phyloP scores from a whole-genome alignment of 2,888 invertebrate genomes.

The Xanthia togata region DNA sequence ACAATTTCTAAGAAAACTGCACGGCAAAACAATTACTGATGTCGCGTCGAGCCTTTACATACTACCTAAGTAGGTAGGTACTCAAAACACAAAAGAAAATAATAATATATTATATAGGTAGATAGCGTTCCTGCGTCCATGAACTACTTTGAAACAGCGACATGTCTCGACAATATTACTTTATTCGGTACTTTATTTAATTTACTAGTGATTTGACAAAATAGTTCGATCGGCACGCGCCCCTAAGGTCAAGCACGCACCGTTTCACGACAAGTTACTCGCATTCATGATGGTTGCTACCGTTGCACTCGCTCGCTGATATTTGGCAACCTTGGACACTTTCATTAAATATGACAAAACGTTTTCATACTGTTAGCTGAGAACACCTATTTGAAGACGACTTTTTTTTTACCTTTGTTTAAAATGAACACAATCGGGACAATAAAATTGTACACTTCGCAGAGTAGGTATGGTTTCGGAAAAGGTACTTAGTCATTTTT shows the following conservation, averaged over 20 bases:
- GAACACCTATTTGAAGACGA: slow-evolving; percentile 16
- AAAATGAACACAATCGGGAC: neutral
- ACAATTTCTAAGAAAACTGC: too few species aligned
- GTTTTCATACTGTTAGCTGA: slow-evolving; percentile 34
- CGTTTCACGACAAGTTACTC: slow-evolving; percentile 64
- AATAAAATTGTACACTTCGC: slow-evolving; percentile 12
- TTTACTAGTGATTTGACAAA: slow-evolving; percentile 57
- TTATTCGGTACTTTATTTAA: slow-evolving; percentile 56
- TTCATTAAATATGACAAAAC: slow-evolving; percentile 65
- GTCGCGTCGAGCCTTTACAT: too few species aligned
- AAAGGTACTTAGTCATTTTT: slow-evolving; percentile 9
- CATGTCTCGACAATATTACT: slow-evolving; percentile 54
- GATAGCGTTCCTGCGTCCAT: slow-evolving; percentile 51
- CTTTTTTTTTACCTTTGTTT: neutral
- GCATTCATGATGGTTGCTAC: slow-evolving; percentile 61
- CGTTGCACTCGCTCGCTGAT: slow-evolving; percentile 55
- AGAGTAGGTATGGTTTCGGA: neutral
- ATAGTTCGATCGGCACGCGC: slow-evolving; percentile 65
- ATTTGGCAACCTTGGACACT: slow-evolving; percentile 70
- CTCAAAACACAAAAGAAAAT: slow-evolving; percentile 18
- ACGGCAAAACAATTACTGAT: too few species aligned
- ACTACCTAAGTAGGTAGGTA: neutral
- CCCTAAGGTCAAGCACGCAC: slow-evolving; percentile 73
- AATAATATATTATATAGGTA: slow-evolving; percentile 10
- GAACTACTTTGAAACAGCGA: slow-evolving; percentile 62